phyloP scores from a whole-genome alignment of 2,888 invertebrate genomes.

The Eupeodes luniger region DNA sequence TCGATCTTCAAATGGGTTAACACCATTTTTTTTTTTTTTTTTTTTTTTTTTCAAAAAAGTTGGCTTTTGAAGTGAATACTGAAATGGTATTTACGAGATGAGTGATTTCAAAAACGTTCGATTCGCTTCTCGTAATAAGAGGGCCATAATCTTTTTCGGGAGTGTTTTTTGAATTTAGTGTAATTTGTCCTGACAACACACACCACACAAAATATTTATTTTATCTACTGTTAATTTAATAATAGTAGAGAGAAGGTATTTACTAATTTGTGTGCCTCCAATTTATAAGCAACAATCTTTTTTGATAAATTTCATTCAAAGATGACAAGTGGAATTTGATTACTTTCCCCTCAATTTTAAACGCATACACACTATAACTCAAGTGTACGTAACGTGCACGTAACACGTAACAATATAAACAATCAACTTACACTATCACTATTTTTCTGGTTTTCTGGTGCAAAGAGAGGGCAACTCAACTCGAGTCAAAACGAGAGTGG shows the following conservation, averaged over 20 bases:
- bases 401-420: slow-evolving; percentile 23
- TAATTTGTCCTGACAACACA: no score
- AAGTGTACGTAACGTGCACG: background rate
- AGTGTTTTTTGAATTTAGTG: no score
- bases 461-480: slow-evolving; percentile 32
- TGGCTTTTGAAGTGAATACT: no score
- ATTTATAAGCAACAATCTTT: slow-evolving; percentile 4
- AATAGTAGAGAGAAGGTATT: background rate
- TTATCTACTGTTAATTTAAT: no score
- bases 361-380: slow-evolving; percentile 6
- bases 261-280: background rate
- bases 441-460: slow-evolving; percentile 25
- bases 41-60: no score
- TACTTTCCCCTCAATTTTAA: slow-evolving; percentile 18
- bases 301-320: slow-evolving; percentile 24
- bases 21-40: no score
- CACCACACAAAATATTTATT: no score
- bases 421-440: slow-evolving; percentile 45
- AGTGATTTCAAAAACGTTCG: no score
- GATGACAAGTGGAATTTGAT: slow-evolving; percentile 32
- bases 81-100: no score
- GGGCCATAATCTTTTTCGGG: no score
- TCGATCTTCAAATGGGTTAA: no score
- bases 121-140: no score
- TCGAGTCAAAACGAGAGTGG: slow-evolving; percentile 58